Evolutionary conservation across 2,113 vertebrate species (phyloP).

Genomic region (Peromyscus leucopus): DNA sequence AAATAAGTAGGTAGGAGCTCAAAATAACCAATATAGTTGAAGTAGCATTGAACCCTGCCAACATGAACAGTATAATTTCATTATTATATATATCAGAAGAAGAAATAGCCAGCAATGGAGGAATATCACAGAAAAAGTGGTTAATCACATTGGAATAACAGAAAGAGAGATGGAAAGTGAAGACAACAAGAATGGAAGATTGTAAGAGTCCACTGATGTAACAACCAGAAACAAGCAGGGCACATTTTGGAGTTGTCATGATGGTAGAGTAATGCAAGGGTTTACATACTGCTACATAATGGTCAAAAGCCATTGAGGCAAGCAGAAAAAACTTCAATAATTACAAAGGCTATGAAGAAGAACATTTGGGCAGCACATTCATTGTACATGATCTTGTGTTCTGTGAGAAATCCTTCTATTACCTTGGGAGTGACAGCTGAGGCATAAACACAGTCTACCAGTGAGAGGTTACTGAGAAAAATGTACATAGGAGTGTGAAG

Average conservation of each 20-base stretch:
- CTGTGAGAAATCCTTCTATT: background rate
- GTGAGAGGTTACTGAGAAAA: background rate
- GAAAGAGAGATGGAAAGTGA: background rate
- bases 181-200: background rate
- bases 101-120: background rate
- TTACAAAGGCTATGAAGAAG: no score
- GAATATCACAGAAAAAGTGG: slow-evolving; percentile 6
- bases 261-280: slow-evolving; percentile 22
- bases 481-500: background rate
- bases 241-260: slow-evolving; percentile 27
- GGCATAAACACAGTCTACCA: background rate
- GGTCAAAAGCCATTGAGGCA: background rate
- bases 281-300: background rate
- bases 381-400: background rate
- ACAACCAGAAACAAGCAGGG: background rate
- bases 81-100: background rate
- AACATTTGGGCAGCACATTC: no score
- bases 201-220: slow-evolving; percentile 46
- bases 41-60: slow-evolving; percentile 2
- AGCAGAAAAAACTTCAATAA: background rate
- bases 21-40: slow-evolving; percentile 62
- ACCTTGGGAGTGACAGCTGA: background rate
- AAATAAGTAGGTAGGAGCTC: slow-evolving; percentile 69
- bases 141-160: background rate
- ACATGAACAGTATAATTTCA: slow-evolving; percentile 40